phyloP scores from a whole-genome alignment of 35 echinoderm and acorn worm species.

The Diadema setosum region DNA sequence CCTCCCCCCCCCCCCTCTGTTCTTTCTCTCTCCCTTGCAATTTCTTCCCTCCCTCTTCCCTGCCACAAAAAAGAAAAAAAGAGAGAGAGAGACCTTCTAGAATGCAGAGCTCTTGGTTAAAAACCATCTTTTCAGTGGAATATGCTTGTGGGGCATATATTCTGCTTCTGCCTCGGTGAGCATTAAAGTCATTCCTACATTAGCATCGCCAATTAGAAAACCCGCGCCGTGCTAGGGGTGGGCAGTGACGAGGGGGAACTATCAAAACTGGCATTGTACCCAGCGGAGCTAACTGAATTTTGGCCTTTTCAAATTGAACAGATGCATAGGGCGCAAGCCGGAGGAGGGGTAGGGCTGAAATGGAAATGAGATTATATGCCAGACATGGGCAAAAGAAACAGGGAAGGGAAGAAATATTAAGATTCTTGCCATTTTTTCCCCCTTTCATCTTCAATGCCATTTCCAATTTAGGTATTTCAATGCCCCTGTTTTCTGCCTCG shows the following conservation, averaged over 20 bases:
- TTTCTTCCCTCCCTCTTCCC: background rate
- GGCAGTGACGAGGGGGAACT: background rate
- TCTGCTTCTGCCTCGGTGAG: background rate
- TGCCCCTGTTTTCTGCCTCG: too few species aligned
- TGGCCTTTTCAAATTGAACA: background rate
- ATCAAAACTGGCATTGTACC: conserved; percentile 11
- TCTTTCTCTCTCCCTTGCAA: background rate
- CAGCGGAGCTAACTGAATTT: background rate
- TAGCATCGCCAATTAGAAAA: background rate
- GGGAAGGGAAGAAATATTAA: too few species aligned
- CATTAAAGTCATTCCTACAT: background rate
- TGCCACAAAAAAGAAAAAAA: background rate
- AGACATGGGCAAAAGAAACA: background rate
- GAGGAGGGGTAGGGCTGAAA: background rate
- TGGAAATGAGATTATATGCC: background rate
- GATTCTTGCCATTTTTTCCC: too few species aligned
- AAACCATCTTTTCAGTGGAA: too few species aligned
- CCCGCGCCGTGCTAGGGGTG: background rate
- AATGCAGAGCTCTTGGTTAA: too few species aligned
- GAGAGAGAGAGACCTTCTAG: background rate
- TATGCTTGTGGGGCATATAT: conserved; percentile 3
- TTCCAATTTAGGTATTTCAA: too few species aligned
- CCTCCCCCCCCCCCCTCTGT: background rate
- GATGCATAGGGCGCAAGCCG: background rate
- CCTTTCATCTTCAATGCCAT: too few species aligned